Percentiles rank a stretch among this genome's conserved stretches.
phyloP scores from a whole-genome alignment of 1,140 invertebrate species.

The Caenorhabditis latens region DNA sequence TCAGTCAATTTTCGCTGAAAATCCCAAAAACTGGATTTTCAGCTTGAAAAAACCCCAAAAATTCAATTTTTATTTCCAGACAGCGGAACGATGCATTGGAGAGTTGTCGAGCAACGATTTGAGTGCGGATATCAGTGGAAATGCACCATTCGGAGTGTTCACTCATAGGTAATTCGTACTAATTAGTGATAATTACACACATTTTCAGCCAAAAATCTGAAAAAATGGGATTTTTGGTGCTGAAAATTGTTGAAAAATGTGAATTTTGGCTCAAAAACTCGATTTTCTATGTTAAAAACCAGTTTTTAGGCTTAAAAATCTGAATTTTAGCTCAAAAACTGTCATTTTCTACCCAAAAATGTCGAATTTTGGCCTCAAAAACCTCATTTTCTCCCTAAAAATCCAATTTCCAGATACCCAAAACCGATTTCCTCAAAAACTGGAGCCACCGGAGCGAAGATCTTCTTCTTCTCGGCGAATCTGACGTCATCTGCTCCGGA shows the following conservation, averaged over 20 bases:
- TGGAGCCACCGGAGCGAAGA: slow-evolving; percentile 60
- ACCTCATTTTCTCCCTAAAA: background rate
- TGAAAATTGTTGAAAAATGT: no score
- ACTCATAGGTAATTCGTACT: slow-evolving; percentile 45
- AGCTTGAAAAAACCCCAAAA: background rate
- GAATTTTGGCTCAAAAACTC: no score
- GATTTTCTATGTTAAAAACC: no score
- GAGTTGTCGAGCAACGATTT: slow-evolving; percentile 55
- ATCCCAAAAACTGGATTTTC: background rate
- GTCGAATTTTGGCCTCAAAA: no score
- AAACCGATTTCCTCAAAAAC: slow-evolving; percentile 31
- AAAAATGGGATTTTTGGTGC: no score
- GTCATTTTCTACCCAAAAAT: no score
- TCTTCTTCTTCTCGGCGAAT: slow-evolving; percentile 71
- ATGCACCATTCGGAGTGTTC: slow-evolving; percentile 69
- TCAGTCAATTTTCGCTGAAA: no score
- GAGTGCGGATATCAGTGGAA: slow-evolving; percentile 65
- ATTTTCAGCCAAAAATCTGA: no score
- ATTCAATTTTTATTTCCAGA: no score
- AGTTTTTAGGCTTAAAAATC: no score
- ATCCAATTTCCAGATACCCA: slow-evolving; percentile 45
- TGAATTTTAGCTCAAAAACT: no score
- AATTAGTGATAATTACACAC: no score
- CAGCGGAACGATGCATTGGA: slow-evolving; percentile 70
- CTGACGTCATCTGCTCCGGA: slow-evolving; percentile 51